Conservation (phyloP, 2,113 vertebrate species). For the Tachycineta bicolor region DNA sequence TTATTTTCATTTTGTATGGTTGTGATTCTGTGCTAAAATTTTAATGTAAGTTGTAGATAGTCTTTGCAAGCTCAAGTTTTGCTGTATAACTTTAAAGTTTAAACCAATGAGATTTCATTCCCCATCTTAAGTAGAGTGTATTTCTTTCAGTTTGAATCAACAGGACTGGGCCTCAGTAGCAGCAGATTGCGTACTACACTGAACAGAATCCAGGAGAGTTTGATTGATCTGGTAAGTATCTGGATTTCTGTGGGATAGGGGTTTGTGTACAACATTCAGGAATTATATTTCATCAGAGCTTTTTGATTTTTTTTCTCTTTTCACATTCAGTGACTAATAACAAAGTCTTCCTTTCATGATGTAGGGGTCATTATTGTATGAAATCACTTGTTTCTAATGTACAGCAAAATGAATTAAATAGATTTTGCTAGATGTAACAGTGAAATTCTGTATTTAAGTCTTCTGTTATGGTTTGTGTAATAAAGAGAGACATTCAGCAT, state of each 20-base stretch:
- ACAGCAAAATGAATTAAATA: neutral
- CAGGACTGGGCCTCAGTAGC: slow-evolving; percentile 94
- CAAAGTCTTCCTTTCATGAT: neutral
- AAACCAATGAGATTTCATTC: neutral
- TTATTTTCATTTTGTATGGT: neutral
- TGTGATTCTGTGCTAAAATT: neutral
- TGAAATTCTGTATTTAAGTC: neutral
- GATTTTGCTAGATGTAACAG: neutral
- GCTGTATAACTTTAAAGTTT: neutral
- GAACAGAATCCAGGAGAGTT: slow-evolving; percentile 95
- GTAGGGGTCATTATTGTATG: neutral
- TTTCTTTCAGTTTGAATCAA: slow-evolving; percentile 90
- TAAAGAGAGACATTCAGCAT: neutral
- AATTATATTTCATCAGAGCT: neutral
- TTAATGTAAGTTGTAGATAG: neutral
- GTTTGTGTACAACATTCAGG: neutral
- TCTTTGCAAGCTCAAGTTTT: neutral
- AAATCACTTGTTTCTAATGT: neutral
- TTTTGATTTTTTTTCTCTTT: neutral
- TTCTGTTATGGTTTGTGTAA: neutral
- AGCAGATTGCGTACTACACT: slow-evolving; percentile 94
- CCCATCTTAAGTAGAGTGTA: neutral
- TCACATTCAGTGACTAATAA: neutral
- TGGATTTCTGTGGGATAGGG: neutral
- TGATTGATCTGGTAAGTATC: slow-evolving; percentile 92